A percentile compares a stretch with the other conserved stretches of the same genome.
phyloP scores from a whole-genome alignment of 2,797 vertebrate species.

The Linurgus olivaceus region DNA sequence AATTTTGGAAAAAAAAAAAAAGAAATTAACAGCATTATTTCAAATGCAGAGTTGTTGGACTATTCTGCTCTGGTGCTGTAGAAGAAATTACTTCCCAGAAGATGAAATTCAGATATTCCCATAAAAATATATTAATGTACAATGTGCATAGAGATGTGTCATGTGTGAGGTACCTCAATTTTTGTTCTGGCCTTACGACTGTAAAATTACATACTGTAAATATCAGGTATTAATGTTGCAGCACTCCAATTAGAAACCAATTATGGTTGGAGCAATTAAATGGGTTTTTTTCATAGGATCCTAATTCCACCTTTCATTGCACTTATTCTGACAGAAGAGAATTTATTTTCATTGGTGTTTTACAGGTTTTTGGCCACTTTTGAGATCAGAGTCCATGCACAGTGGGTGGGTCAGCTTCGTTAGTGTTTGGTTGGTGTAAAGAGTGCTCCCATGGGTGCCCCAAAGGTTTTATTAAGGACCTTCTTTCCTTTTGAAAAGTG shows the following conservation, averaged over 20 bases:
- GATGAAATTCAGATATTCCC: not conserved
- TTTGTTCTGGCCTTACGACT: not conserved
- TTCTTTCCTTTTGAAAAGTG: slow-evolving; percentile 18
- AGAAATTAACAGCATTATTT: not conserved
- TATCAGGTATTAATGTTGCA: not conserved
- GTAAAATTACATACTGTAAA: not conserved
- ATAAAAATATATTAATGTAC: not conserved
- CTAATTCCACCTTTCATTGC: not conserved
- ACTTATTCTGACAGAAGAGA: not conserved
- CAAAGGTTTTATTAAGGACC: not conserved
- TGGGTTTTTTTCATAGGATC: not conserved
- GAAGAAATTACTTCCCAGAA: not conserved
- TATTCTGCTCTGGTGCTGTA: not conserved
- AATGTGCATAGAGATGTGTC: not conserved
- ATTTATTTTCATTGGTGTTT: not conserved
- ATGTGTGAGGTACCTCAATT: not conserved
- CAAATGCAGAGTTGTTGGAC: not conserved
- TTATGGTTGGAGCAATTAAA: not conserved
- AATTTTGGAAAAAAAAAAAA: not conserved
- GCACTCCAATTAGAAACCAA: not conserved
- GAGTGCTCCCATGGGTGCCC: not conserved
- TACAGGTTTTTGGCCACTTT: not conserved
- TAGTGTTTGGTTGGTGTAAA: not conserved
- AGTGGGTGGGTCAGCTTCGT: not conserved
- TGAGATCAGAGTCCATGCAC: not conserved